These are phyloP conservation scores for Lepas anatifera DNA, from an alignment of 2,888 invertebrate genomes.

Conservation along the genomic window DNA sequence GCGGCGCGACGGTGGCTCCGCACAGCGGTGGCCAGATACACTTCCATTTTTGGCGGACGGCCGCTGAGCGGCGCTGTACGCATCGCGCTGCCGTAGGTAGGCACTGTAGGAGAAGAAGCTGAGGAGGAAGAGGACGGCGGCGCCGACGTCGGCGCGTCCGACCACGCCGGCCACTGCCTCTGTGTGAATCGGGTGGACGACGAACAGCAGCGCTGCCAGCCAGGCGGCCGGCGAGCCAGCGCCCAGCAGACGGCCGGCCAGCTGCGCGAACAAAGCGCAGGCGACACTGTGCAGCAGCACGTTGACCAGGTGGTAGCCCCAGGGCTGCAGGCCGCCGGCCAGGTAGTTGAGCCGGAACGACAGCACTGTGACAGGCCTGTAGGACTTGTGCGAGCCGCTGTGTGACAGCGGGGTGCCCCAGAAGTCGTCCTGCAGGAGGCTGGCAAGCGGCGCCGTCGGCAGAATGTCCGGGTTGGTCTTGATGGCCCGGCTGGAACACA, in stretches of 20 bases:
- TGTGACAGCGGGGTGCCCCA: slow-evolving; percentile 94
- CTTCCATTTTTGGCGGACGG: no score
- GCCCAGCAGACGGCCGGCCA: slow-evolving; percentile 28
- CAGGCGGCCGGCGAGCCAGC: slow-evolving; percentile 31
- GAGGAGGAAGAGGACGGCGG: slow-evolving; percentile 78
- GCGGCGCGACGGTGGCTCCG: slow-evolving; percentile 3
- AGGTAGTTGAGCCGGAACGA: slow-evolving; percentile 49
- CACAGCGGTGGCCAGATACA: slow-evolving; percentile 20
- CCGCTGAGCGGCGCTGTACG: slow-evolving; percentile 6
- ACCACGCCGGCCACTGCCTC: slow-evolving; percentile 94
- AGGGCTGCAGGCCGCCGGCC: slow-evolving; percentile 50
- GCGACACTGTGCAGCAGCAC: slow-evolving; percentile 38
- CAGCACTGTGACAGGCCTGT: slow-evolving; percentile 80
- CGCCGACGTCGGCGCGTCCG: slow-evolving; percentile 85
- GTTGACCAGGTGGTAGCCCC: slow-evolving; percentile 65
- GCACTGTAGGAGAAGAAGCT: slow-evolving; percentile 74
- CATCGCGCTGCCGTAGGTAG: slow-evolving; percentile 37
- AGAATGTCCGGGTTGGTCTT: slow-evolving; percentile 85
- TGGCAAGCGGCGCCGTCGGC: slow-evolving; percentile 65
- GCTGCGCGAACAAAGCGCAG: slow-evolving; percentile 36
- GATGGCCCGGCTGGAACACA: slow-evolving; percentile 76
- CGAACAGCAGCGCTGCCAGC: slow-evolving; percentile 74
- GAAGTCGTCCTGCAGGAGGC: slow-evolving; percentile 83
- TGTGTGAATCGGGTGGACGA: slow-evolving; percentile 89
- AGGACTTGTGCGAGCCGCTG: slow-evolving; percentile 92